Base-by-base conservation (phyloP, 2,113 vertebrate genomes). In the Atractosteus spatula region DNA sequence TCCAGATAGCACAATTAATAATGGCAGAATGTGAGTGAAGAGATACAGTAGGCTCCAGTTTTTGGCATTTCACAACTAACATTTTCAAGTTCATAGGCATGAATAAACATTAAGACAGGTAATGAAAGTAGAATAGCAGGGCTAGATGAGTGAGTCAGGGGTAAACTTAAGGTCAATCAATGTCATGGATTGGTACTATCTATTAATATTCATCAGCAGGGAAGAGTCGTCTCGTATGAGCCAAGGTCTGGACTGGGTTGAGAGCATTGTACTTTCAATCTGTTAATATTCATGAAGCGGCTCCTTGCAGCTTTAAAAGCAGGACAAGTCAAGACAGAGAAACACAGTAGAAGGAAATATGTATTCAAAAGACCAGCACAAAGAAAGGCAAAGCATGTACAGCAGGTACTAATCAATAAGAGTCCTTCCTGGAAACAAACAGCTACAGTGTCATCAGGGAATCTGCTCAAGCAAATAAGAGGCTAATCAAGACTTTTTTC, bases 401-500 rank as follows among this genome's bases (percentile, higher is more conserved):
- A 68, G 71, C 81, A 81, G 81, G 69, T 64, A 62, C 62, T 76
- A 87, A 91, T 91, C 89, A 85, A 90, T 90, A 85, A 78, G 59
- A 83, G 85, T 86, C 89, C 88, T 88, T 87, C 88, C 87, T 85
- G 78, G 84, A 89, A 87, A 85, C 88, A 87, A 89, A 91, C 84
- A 85, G 76, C 79, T 78, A 75, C 80, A 78, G 70, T 78, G 84
- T 88, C 82, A 86, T 89, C 88, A 85, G 82, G 82, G 86, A 86
- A 85, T 80, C 82, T 82, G 81, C 84, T 89, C 81, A 84, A 89
- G 88, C 87, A 90, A 84, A 86, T 91, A 88, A 87, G 47, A 51
- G 47, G 47, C 89, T 89, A 90, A 90, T 88, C 85, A 79, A 85
- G 82, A 84, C 75, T 74, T 69, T 62, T 79, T 75, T 82, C 72